Evolutionary conservation across 2,113 vertebrate species (phyloP), one percentile per base, ranked within the genome.

Genomic region (Kryptolebias marmoratus): DNA sequence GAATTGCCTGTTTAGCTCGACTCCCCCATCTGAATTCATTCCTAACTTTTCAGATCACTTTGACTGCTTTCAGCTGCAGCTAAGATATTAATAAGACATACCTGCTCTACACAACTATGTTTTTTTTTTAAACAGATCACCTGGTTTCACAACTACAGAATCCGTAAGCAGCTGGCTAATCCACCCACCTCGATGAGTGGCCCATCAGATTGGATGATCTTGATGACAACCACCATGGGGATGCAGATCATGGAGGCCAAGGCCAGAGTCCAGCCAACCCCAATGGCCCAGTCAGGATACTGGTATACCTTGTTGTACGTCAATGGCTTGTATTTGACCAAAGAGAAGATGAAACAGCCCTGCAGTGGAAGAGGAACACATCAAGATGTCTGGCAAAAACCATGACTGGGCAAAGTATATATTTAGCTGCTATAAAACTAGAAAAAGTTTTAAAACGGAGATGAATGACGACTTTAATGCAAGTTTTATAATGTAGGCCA

Each of bases 281-380:
- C 97, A 3, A 99, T 90, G 75, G 98, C 95, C 97, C 97, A 98
- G 30, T 94, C 93, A 2, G 98, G 98, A 87, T 98, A 99, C 63
- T 93, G 87, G 72, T 99, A 99, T 89, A 94, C 71, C 93, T 99
- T 99, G 93, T 99, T 99, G 95, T 99, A 99, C 73, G 94, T 98
- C 94, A 99, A 84, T 71, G 97, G 97, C 71, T 95, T 95, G 69
- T 98, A 99, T 92, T 97, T 98, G 90, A 95, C 97, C 86, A 99
- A 92, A 70, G 97, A 98, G 93, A 99, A 99, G 88, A 99, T 69
- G 66, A 99, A 99, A 91, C 97, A 98, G 86, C 94, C 94, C 98
- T 99, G 92, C 16, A 62, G 57, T 16, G 65, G 82, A 79, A 44
- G 11, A 69, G 0, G 49, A 63, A 15, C 11, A 63, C 2, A 49